A percentile compares a stretch with the other conserved stretches of the same genome.
Conservation (phyloP, 2,113 vertebrate genomes). For the Micronycteris hirsuta region DNA sequence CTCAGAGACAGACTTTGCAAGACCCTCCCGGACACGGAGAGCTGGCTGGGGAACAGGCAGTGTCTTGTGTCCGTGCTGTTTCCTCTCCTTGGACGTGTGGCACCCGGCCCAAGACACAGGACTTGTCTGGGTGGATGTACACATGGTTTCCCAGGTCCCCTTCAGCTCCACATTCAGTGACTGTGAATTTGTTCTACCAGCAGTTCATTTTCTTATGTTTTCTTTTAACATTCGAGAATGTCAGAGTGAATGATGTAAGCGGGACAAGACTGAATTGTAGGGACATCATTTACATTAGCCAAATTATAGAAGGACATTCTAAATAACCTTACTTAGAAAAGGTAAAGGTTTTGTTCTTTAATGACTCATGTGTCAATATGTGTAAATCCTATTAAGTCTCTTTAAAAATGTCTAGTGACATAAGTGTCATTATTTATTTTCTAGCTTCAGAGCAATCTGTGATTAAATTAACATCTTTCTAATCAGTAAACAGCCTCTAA, state of each 20-base stretch:
- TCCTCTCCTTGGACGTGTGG: neutral
- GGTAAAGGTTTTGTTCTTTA: constrained; percentile 42
- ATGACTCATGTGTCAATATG: constrained; percentile 47
- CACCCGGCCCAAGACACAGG: neutral
- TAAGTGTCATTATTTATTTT: constrained; percentile 52
- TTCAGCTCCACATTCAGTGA: neutral
- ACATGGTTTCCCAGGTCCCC: neutral
- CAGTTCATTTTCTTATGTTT: constrained; percentile 39
- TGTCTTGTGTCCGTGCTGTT: neutral
- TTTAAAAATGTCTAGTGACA: constrained; percentile 41
- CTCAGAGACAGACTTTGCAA: neutral
- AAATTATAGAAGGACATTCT: constrained; percentile 32
- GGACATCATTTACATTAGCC: constrained; percentile 29
- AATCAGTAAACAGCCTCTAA: constrained; percentile 2
- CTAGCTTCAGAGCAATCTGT: neutral
- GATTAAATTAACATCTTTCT: constrained; percentile 46
- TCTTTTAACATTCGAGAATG: neutral
- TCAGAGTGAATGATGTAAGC: constrained; percentile 26
- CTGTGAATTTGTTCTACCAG: constrained; percentile 9
- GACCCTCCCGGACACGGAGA: neutral
- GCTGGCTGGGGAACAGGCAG: neutral
- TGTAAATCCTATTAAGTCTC: constrained; percentile 45
- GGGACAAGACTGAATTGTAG: constrained; percentile 10
- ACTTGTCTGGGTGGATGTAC: neutral
- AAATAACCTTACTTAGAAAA: constrained; percentile 38